phyloP scores from a whole-genome alignment of 2,113 vertebrate species.

The Gyps fulvus region DNA sequence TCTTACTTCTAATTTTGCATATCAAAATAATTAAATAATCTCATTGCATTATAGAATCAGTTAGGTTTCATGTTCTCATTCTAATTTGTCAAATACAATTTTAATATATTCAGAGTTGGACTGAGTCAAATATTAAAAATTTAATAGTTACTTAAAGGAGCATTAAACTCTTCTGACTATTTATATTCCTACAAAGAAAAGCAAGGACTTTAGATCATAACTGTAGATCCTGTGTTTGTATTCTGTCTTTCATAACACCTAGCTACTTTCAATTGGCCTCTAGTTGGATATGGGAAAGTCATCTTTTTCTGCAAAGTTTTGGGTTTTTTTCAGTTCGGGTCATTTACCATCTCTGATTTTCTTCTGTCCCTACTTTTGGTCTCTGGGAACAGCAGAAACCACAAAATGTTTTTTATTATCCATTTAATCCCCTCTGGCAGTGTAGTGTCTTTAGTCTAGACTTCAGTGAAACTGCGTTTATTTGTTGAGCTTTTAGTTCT shows the following conservation, averaged over 20 bases:
- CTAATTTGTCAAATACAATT: not conserved
- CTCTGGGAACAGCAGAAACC: slow-evolving; percentile 40
- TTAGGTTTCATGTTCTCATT: not conserved
- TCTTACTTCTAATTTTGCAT: not conserved
- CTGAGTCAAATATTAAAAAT: not conserved
- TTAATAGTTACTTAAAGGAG: not conserved
- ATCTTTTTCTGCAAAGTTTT: not conserved
- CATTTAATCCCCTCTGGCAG: slow-evolving; percentile 13
- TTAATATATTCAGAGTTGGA: not conserved
- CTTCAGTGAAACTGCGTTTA: slow-evolving; percentile 15
- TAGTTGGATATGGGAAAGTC: not conserved
- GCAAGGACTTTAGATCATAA: not conserved
- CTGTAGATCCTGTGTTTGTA: not conserved
- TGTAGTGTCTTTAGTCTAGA: slow-evolving; percentile 16
- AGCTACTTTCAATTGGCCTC: not conserved
- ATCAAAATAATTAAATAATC: not conserved
- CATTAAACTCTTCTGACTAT: not conserved
- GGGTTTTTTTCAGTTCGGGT: not conserved
- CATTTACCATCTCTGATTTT: not conserved
- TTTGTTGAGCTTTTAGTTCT: slow-evolving; percentile 22
- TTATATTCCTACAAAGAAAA: not conserved
- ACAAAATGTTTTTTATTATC: slow-evolving; percentile 43
- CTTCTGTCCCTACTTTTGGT: not conserved
- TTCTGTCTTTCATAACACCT: not conserved
- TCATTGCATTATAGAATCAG: not conserved